A percentile compares a stretch with the other conserved stretches of the same genome.
phyloP scores from a whole-genome alignment of 1,140 invertebrate genomes.

The Aphelenchoides avenae region DNA sequence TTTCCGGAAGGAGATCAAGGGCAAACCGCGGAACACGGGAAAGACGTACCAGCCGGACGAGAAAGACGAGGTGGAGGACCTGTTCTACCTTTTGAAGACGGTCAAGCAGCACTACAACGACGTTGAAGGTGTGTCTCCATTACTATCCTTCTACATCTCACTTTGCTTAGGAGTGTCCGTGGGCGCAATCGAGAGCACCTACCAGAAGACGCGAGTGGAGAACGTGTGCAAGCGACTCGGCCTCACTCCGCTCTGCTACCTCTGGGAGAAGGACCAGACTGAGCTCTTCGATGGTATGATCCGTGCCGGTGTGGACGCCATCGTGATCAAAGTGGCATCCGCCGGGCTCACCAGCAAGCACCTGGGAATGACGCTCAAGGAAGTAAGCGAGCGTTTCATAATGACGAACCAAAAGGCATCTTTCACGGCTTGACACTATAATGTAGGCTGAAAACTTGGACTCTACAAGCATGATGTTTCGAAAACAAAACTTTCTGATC shows the following conservation, averaged over 20 bases:
- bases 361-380: conserved; percentile 77
- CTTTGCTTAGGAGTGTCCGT: conserved; percentile 78
- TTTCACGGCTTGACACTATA: too few relatives aligned
- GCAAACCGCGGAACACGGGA: conserved; percentile 71
- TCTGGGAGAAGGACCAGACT: conserved; percentile 88
- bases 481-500: too few relatives aligned
- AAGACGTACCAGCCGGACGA: conserved; percentile 73
- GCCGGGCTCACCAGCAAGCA: conserved; percentile 75
- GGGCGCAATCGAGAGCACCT: conserved; percentile 93
- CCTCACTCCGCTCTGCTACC: conserved; percentile 79
- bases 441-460: too few relatives aligned
- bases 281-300: conserved; percentile 90
- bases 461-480: too few relatives aligned
- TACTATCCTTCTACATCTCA: conserved; percentile 4
- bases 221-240: conserved; percentile 90
- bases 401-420: background rate
- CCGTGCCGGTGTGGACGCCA: conserved; percentile 76
- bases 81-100: conserved; percentile 76
- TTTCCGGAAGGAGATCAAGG: conserved; percentile 73
- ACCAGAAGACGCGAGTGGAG: conserved; percentile 92
- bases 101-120: conserved; percentile 70
- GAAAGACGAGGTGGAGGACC: conserved; percentile 97
- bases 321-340: conserved; percentile 78
- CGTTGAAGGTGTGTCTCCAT: conserved; percentile 47
- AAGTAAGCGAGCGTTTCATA: conserved; percentile 76